A percentile compares a stretch with the other conserved stretches of the same genome.
Evolutionary conservation across 2,797 vertebrate genomes (phyloP).

Genomic region (Myotis vivesi): DNA sequence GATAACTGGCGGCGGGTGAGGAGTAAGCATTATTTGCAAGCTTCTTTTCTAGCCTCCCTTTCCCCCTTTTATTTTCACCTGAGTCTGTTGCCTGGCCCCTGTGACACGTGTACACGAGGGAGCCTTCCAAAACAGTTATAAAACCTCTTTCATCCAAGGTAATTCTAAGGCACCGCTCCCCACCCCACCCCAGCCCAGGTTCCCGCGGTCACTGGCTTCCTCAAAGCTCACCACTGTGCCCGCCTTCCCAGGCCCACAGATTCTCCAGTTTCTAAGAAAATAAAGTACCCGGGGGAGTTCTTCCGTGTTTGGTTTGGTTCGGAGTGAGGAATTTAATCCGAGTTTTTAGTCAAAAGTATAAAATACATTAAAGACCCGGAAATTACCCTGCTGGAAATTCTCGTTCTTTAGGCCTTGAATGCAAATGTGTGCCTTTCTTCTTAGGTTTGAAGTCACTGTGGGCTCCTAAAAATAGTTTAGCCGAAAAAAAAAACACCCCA

Average conservation of each 20-base stretch:
- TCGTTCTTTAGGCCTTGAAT: background rate
- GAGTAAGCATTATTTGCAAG: background rate
- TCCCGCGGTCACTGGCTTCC: background rate
- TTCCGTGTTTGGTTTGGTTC: background rate
- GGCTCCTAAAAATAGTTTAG: background rate
- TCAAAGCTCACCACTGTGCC: background rate
- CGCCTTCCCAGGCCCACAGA: background rate
- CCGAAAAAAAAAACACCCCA: background rate
- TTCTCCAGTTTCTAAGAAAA: background rate
- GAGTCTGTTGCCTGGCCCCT: background rate
- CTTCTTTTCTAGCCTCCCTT: background rate
- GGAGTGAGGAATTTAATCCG: background rate
- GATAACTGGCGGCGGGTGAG: fast-evolving
- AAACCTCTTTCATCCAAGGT: background rate
- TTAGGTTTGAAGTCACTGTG: background rate
- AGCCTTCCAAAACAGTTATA: background rate
- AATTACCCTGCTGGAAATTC: background rate
- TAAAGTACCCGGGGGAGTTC: background rate
- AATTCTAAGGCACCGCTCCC: background rate
- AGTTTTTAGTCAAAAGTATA: background rate
- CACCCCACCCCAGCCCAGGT: background rate
- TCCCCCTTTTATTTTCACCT: conserved; percentile 1
- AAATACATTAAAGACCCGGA: background rate
- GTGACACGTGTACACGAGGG: background rate
- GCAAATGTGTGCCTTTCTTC: background rate